Base-by-base conservation (phyloP, 2,888 invertebrate species). In the Ellobium chinense region DNA sequence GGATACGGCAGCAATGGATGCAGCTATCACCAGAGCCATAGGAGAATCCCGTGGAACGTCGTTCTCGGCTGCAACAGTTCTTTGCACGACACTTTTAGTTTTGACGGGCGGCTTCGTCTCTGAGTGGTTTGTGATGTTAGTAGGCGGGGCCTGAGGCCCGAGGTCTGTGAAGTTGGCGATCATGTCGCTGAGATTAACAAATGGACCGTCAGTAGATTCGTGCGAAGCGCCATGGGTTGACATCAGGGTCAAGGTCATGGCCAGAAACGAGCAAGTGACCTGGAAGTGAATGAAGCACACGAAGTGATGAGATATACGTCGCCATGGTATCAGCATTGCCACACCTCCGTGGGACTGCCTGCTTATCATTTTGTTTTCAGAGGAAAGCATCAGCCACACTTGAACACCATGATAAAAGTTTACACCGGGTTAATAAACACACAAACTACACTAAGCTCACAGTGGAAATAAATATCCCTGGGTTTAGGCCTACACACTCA, bases 1-100 rank as follows among this genome's bases (percentile, higher is more conserved):
- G 56, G 84, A 79, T n/a, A 90, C 86, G 1, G 90, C 89, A 3
- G 88, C 89, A 0, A 88, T 88, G 1, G 90, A 88, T 78, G 88
- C 88, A 3, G 90, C 90, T 4, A 90, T 87, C 21, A 90, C 84
- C 7, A 90, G 85, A 0, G 89, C 87, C 24, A 88, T 70, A 18
- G 90, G 90, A 7, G 89, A 84, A 34, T 87, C 86, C 60, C 82
- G 37, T 21, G 69, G 65, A 1, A 75, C 54, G 1, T 58, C 76
- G 7, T 36, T 46, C 9, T 37, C 65, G n/a, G 36, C 62, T 12
- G 73, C 56, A 21, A 56, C n/a, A 0, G 56, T 60, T 60, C 21
- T 73, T n/a, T 60, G 37, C 73, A 62, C 24, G 18, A 60, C 27
- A 24, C 27, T 39, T 37, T 39, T 73, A 14, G 9, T 27, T 29